These are phyloP conservation scores for Petrolisthes cinctipes DNA, from an alignment of 2,888 invertebrate genomes.

Conservation along the genomic window DNA sequence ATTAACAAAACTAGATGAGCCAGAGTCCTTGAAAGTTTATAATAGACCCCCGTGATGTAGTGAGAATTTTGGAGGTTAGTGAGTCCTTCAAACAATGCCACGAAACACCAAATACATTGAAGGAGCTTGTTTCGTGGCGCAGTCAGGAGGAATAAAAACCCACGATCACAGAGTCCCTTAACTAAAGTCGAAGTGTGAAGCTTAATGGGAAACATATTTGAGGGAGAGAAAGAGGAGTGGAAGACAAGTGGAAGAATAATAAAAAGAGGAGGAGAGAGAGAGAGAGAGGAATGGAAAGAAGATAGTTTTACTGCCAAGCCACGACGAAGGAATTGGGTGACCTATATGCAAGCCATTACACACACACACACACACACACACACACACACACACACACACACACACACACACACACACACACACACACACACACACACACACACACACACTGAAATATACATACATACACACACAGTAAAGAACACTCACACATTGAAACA, in stretches of 20 bases:
- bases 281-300: not conserved
- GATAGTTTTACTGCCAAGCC: not conserved
- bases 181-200: no score
- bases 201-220: not conserved
- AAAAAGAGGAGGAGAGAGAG: not conserved
- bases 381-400: conserved; percentile 22
- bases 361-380: conserved; percentile 19
- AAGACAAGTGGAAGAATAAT: not conserved
- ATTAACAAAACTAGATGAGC: no score
- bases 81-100: no score
- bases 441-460: conserved; percentile 13
- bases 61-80: no score
- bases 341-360: not conserved
- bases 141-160: no score
- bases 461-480: conserved; percentile 7
- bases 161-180: no score
- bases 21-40: no score
- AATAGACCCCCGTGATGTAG: no score
- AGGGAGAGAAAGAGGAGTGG: not conserved
- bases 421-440: conserved; percentile 19
- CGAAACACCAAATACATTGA: no score
- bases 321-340: not conserved
- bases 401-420: conserved; percentile 22
- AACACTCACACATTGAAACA: conserved; percentile 5
- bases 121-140: no score